Base-by-base conservation (phyloP, 2,888 invertebrate species). In the Periphyllus acericola region DNA sequence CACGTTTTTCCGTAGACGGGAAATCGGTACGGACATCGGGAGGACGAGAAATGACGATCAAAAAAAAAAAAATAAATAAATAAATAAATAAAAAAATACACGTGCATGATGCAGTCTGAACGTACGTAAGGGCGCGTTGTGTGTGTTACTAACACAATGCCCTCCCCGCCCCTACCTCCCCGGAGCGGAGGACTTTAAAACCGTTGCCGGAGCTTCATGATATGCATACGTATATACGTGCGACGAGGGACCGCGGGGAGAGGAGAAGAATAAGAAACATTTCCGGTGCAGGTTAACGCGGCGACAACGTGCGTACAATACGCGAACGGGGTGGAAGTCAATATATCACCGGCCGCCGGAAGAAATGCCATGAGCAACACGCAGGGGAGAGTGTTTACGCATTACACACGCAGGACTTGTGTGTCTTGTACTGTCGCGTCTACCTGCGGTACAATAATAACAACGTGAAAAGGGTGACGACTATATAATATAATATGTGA, bases 1-100 rank as follows among this genome's bases (percentile, higher is more conserved):
- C 84, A 84, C 84, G 84, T 84, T 84, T 84, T 76, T 60, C 60
- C 75, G 60, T 83, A 76, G 74, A 75, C 74, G 74, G 60, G 75
- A 66, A 46, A 46, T 46, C 75, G 83, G 40, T 66, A 81, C 36
- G 17, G 36, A 60, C 8, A 60, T 60, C 60, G 60, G 21, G 60
- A 25, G 8, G 68, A 11, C 29, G 29, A 29, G 11, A 32, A 71
- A 29, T 14, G 14, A 71, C 1, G n/a, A n/a, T n/a, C n/a, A n/a
- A n/a, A 71, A 71, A 32, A 71, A 71, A 60, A 21, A 60, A 60
- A 60, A 60, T 55, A 6, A 46, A n/a, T n/a, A n/a, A n/a, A n/a
- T n/a, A n/a, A n/a, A n/a, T n/a, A n/a, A n/a, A n/a, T n/a, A n/a
- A n/a, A n/a, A n/a, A n/a, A n/a, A 46, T 46, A 46, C 46, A 46